Percentiles rank a stretch among this genome's conserved stretches.
phyloP scores from a whole-genome alignment of 2,888 invertebrate genomes.

The Brachypalpus laphriformis region DNA sequence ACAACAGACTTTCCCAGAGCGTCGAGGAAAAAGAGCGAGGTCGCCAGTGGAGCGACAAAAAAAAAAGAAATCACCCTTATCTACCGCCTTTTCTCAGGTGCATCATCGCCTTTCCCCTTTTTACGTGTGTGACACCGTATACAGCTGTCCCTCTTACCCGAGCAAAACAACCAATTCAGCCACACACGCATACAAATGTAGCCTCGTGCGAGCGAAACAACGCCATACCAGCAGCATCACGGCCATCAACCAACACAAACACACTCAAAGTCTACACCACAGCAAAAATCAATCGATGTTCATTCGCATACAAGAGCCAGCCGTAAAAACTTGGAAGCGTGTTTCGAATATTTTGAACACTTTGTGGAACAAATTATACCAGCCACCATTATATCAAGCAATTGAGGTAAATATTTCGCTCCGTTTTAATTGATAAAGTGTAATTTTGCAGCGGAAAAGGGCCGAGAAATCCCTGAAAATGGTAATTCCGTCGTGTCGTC shows the following conservation, averaged over 20 bases:
- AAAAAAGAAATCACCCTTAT: not conserved
- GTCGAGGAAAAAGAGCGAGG: constrained; percentile 40
- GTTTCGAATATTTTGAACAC: constrained; percentile 85
- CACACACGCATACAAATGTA: constrained; percentile 10
- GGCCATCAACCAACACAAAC: constrained; percentile 38
- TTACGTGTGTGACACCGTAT: constrained; percentile 3
- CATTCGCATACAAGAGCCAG: constrained; percentile 86
- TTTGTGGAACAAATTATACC: constrained; percentile 85
- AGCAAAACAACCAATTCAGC: constrained; percentile 27
- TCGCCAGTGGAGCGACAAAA: constrained; percentile 21
- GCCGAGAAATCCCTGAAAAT: constrained; percentile 1
- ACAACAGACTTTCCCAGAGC: constrained; percentile 55
- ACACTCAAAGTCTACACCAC: constrained; percentile 54
- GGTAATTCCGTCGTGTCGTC: constrained; percentile 22
- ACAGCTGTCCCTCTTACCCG: not conserved
- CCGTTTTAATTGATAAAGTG: not conserved
- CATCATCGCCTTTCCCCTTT: constrained; percentile 42
- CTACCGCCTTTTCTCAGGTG: constrained; percentile 64
- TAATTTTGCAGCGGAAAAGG: constrained; percentile 36
- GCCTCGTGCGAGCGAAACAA: constrained; percentile 56
- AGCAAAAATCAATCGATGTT: constrained; percentile 77
- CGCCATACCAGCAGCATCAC: constrained; percentile 22
- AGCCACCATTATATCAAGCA: constrained; percentile 75
- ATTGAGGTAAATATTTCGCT: constrained; percentile 78
- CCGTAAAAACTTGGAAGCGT: constrained; percentile 88